Base-by-base conservation (phyloP, 2,888 invertebrate genomes). In the Prosopocoilus inquinatus region DNA sequence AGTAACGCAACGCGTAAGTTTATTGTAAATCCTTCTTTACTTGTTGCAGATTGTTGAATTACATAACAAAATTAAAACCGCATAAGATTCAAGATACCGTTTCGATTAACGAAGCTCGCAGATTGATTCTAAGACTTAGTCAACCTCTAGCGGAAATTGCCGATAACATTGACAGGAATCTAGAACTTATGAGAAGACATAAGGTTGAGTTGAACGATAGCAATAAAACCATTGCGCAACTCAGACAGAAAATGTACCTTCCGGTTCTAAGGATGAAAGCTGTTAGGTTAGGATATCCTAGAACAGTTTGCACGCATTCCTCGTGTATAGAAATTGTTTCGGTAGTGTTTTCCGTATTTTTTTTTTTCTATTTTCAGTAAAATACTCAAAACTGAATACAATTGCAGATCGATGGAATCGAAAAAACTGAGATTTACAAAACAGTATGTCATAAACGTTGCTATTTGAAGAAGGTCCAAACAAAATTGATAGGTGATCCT, bases 81-180 rank as follows among this genome's bases (percentile, higher is more conserved):
- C 75, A 75, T 47, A 54, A 62, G 36, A 66, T 74, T 3, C 61
- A 67, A 50, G 68, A 69, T 44, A 74, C 75, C 1, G 54, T 69
- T 11, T 71, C 71, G 3, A 62, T 75, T 1, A 75, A 75, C 35
- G 71, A 75, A 57, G 72, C 72, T 1, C 58, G 74, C 11, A 64
- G 70, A 44, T 51, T 71, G n/a, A 72, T 76, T 32, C 60, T 67
- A 28, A 68, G 74, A 12, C 52, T 76, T 28, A 63, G 71, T 0
- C 67, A 70, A 58, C 76, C 76, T 1, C 60, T 76, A 51, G 71
- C 72, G 3, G 75, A 76, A 47, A 72, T 75, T 45, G 64, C 70
- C 1, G 69, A 75, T 55, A 55, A 70, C 3, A 71, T 76, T 15
- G 57, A 69, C n/a, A 70, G 73, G 47, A 76, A 76, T 71, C 73